Base-by-base conservation (phyloP, 2,888 invertebrate species). In the Xestobium rufovillosum region DNA sequence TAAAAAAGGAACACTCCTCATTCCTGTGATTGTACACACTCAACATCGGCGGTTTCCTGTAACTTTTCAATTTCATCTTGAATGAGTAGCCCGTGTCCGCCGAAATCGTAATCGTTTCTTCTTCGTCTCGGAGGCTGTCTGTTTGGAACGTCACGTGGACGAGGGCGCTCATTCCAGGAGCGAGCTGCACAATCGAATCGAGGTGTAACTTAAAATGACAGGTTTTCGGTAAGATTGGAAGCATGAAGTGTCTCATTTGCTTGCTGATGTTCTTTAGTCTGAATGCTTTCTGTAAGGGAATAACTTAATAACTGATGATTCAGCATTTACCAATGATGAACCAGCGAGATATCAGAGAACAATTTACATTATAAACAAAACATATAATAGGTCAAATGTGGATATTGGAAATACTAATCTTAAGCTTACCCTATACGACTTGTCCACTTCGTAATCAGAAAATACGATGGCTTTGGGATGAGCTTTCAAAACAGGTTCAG, bases 111-210 rank as follows among this genome's bases (percentile, higher is more conserved):
- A 66, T 43, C 2, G 35, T 16, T 41, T 67, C 67, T 23, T 55
- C 44, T 1, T 55, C 41, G 38, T 66, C 61, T 38, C 53, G 48
- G 13, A 56, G 52, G 8, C 47, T 43, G 27, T 63, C 49, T 1
- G 63, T 60, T 31, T 45, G 49, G 47, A 64, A 70, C 2, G 35
- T 43, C 2, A 70, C 49, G 3, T 51, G 45, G 16, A 66, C 56
- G 29, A 48, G 52, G 3, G 56, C 41, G 25, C 49, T 50, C 62
- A 70, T 66, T 14, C 71, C 71, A 6, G 69, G 59, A 1, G 67
- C 65, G 9, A 69, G 42, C 42, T 44, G 45, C 42, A 12, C 41
- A 41, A 26, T 46, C 38, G n/a, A 49, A 42, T 3, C 49, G 38
- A 6, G 59, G 41, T 3, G 50, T 34, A 3, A 64, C 34, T 2